Conservation (phyloP, 2,113 vertebrate species). For the Tringa solitaria region DNA sequence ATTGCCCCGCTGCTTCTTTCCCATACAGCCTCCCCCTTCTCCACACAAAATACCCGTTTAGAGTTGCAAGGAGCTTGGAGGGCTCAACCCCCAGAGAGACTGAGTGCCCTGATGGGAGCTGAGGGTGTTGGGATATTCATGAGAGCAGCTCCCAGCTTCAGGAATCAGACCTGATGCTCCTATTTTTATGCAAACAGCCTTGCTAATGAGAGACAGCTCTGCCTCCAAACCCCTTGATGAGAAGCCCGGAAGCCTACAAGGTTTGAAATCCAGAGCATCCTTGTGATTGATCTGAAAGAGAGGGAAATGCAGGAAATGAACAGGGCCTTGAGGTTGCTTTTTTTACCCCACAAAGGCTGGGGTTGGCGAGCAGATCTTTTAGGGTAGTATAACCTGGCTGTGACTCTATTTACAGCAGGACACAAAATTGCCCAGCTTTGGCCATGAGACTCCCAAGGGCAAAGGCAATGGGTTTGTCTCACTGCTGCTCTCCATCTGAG, state of each 20-base stretch:
- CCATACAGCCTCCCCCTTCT: background rate
- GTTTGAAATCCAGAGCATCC: background rate
- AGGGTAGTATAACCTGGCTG: background rate
- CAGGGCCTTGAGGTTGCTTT: background rate
- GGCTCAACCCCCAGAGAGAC: background rate
- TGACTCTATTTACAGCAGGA: background rate
- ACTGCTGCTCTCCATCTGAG: background rate
- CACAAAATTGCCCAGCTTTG: background rate
- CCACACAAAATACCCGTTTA: background rate
- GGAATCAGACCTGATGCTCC: background rate
- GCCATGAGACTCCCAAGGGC: background rate
- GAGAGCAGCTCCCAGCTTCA: background rate
- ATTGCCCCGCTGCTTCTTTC: background rate
- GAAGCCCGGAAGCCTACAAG: background rate
- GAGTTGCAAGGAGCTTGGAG: background rate
- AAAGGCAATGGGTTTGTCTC: background rate
- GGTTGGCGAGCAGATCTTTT: background rate
- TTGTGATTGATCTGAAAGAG: background rate
- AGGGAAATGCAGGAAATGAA: background rate
- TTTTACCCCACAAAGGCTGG: background rate
- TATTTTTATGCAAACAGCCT: background rate
- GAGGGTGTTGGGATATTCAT: background rate
- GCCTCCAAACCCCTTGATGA: background rate
- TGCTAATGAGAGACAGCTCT: background rate
- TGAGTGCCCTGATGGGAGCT: background rate